A percentile compares a stretch with the other conserved stretches of the same genome.
phyloP scores from a whole-genome alignment of 2,113 vertebrate genomes.

The Pterocles burchelli region DNA sequence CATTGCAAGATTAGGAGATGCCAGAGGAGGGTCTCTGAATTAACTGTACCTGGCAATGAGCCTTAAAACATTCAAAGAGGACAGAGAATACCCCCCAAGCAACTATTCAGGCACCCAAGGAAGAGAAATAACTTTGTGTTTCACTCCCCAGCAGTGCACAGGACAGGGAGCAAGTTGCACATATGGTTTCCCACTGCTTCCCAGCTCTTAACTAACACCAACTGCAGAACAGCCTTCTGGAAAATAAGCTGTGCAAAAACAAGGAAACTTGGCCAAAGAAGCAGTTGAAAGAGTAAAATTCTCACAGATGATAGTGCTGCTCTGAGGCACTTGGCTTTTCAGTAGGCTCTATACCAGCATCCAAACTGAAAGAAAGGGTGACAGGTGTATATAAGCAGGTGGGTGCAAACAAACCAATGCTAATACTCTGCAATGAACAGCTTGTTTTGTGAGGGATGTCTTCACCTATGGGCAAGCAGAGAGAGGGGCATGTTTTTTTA shows the following conservation, averaged over 20 bases:
- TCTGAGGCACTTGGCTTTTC: neutral
- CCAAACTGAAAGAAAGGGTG: neutral
- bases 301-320: neutral
- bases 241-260: neutral
- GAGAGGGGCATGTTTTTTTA: neutral
- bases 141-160: fast-evolving
- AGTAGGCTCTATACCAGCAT: neutral
- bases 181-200: neutral
- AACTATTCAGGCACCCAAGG: neutral
- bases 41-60: neutral
- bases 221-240: neutral
- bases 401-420: neutral
- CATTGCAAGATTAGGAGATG: neutral
- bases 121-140: neutral
- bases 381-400: neutral
- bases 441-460: neutral
- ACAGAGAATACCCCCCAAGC: neutral
- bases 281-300: neutral
- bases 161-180: neutral
- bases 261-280: neutral
- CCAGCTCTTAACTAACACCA: neutral
- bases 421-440: neutral
- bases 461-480: neutral
- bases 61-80: neutral
- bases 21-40: neutral